Evolutionary conservation across 2,797 vertebrate genomes (phyloP), one percentile per base, ranked within the genome.

Genomic region (Cheracebus regulus): DNA sequence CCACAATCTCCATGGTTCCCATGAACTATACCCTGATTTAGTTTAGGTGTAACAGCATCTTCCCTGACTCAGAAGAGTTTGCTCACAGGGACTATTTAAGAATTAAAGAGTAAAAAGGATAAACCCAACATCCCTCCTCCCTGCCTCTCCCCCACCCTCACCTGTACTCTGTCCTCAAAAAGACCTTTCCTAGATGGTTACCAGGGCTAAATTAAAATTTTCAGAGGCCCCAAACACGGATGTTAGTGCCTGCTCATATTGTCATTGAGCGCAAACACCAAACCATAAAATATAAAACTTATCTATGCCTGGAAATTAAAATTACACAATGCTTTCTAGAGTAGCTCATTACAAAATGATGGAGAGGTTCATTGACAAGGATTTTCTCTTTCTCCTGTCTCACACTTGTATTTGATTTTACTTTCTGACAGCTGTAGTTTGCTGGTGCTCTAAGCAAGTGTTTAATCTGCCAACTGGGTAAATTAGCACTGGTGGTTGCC

Each of bases 321-420:
- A 90, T 26, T 61, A 24, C 26, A 82, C n/a, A 24, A n/a, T 30
- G 7, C 41, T 64, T 76, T 86, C 80, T 91, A 50, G 33, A 55
- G 28, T 19, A 83, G 73, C 22, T 96, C 78, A 90, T 85, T 58
- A 61, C 33, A 33, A 86, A 93, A 83, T 22, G 48, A 70, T 46
- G 36, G 58, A 30, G 24, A 28, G 9, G 12, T 78, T 97, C 73
- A 67, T 12, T 80, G 82, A 57, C 88, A 93, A 81, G 2, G 4
- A 73, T n/a, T 70, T 2, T 57, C 64, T 88, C 52, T 73, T 84
- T 30, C 17, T 79, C 15, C 12, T 57, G 70, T 88, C 20, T 72
- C 30, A 33, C 41, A 39, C 91, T 94, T 93, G 44, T 57, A 75
- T 88, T 70, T 81, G 78, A 72, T 90, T 88, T 93, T 92, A 64